Conservation (phyloP, 2,113 vertebrate genomes). For the Pontoporia blainvillei region DNA sequence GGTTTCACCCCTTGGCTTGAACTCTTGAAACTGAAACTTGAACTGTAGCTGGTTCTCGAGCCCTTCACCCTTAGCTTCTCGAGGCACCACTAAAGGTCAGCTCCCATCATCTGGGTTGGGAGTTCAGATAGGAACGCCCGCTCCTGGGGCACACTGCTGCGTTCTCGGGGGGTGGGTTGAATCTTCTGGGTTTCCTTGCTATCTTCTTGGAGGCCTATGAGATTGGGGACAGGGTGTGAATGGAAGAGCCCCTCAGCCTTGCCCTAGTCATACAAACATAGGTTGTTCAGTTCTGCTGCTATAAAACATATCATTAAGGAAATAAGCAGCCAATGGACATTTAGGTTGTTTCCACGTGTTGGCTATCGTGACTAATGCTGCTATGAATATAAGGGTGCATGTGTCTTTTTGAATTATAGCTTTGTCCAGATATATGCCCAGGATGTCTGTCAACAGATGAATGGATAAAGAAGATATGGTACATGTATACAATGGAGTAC, state of each 20-base stretch:
- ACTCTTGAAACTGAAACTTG: not conserved
- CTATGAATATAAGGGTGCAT: not conserved
- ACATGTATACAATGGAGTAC: not conserved
- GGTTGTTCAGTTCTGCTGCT: not conserved
- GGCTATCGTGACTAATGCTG: not conserved
- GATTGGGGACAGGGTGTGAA: not conserved
- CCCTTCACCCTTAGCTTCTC: no score
- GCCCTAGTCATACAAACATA: not conserved
- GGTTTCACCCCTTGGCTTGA: not conserved
- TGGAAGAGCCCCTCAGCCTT: not conserved
- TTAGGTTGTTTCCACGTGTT: not conserved
- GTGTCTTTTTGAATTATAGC: not conserved
- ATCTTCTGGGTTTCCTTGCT: not conserved
- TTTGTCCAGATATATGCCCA: not conserved
- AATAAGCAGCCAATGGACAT: not conserved
- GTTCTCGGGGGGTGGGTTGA: fast-evolving
- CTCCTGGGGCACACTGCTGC: not conserved
- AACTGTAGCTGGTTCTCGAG: not conserved
- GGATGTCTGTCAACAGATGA: not conserved
- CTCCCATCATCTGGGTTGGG: no score
- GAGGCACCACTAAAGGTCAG: not conserved
- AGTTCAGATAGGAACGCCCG: fast-evolving
- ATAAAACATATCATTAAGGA: not conserved
- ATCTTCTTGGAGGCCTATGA: not conserved
- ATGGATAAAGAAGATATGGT: not conserved